Percentiles rank a stretch among this genome's conserved stretches.
Evolutionary conservation across 1,140 invertebrate genomes (phyloP).

Genomic region (Drosophila rhopaloa): DNA sequence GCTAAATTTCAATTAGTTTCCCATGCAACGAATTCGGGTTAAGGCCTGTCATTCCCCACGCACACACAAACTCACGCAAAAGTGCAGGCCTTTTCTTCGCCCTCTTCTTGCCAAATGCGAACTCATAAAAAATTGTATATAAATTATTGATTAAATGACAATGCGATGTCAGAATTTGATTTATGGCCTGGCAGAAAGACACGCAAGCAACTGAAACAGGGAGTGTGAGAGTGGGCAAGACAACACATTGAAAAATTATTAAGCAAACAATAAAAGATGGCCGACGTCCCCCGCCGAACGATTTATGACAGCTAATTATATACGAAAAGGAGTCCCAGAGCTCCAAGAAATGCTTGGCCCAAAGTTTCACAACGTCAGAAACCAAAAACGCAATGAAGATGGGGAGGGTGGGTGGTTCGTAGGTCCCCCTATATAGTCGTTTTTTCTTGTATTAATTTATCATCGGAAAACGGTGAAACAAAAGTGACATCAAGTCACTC

Average conservation of each 20-base stretch:
- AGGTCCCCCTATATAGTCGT: constrained; percentile 18
- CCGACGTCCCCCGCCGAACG: constrained; percentile 41
- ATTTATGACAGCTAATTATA: constrained; percentile 73
- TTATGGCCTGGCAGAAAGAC: constrained; percentile 65
- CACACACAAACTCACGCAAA: constrained; percentile 21
- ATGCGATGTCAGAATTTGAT: constrained; percentile 80
- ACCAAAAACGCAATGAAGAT: constrained; percentile 42
- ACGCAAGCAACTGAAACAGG: constrained; percentile 57
- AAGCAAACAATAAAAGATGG: constrained; percentile 79
- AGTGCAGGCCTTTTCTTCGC: constrained; percentile 14
- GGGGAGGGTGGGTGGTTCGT: constrained; percentile 7
- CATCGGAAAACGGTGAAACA: constrained; percentile 54
- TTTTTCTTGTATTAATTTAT: constrained; percentile 74
- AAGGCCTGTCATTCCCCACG: constrained; percentile 33
- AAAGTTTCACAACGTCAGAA: constrained; percentile 51
- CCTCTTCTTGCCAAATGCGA: constrained; percentile 36
- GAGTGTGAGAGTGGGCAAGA: constrained; percentile 52
- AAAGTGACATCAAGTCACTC: constrained; percentile 78
- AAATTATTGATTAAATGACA: constrained; percentile 84
- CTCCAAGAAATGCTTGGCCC: constrained; percentile 44
- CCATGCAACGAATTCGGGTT: constrained; percentile 37
- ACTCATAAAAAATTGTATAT: constrained; percentile 61
- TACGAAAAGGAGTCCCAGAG: constrained; percentile 23
- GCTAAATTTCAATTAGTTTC: constrained; percentile 42
- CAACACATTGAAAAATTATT: constrained; percentile 71